Evolutionary conservation across 2,113 vertebrate species (phyloP).

Genomic region (Carassius gibelio): DNA sequence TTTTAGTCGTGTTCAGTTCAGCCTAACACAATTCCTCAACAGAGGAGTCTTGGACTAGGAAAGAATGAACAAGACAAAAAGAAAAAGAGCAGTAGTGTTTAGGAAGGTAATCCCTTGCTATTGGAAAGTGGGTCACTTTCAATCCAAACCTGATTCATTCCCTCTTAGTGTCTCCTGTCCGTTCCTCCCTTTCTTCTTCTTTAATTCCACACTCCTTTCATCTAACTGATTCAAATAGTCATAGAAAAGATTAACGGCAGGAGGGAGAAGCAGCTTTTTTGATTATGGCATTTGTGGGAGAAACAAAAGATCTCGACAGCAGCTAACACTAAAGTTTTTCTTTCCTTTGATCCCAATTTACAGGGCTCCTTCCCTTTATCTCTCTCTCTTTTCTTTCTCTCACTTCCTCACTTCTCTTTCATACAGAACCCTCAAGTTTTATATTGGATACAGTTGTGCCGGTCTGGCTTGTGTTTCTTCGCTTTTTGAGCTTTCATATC

Average conservation of each 20-base stretch:
- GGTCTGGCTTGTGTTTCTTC: conserved; percentile 42
- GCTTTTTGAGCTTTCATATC: conserved; percentile 27
- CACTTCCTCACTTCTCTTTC: background rate
- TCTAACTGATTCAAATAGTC: conserved; percentile 39
- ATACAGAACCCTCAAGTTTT: conserved; percentile 21
- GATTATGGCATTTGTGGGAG: conserved; percentile 47
- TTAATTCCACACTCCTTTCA: conserved; percentile 30
- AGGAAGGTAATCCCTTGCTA: conserved; percentile 21
- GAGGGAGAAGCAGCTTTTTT: conserved; percentile 39
- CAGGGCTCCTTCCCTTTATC: background rate
- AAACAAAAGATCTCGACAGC: conserved; percentile 47
- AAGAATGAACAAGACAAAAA: background rate
- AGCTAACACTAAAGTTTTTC: conserved; percentile 15
- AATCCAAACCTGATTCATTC: conserved; percentile 37
- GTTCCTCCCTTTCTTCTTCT: background rate
- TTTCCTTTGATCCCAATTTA: conserved; percentile 40
- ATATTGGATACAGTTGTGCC: conserved; percentile 33
- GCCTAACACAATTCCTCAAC: background rate
- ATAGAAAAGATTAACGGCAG: conserved; percentile 30
- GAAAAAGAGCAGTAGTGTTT: background rate
- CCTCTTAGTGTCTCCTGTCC: conserved; percentile 10
- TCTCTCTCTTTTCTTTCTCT: background rate
- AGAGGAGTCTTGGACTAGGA: background rate
- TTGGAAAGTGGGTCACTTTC: conserved; percentile 12
- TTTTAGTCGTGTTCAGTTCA: background rate